Conservation (phyloP, 2,888 invertebrate genomes). For the Altica lythri region DNA sequence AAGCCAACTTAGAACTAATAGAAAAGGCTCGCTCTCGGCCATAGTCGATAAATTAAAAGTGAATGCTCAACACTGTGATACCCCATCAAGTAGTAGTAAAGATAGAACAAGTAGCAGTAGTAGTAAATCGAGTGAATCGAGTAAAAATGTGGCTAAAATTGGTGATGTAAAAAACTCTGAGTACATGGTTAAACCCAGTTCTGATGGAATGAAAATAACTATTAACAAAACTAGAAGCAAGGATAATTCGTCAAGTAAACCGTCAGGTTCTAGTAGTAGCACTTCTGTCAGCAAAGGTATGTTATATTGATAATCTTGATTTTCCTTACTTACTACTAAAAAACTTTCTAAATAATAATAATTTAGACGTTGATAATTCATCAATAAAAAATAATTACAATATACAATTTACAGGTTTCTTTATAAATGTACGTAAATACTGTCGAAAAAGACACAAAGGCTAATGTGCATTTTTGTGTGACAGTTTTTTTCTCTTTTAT, state of each 20-base stretch:
- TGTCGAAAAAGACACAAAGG: too few species aligned
- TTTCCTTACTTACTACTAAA: not conserved
- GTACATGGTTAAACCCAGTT: slow-evolving; percentile 88
- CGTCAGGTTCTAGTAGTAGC: slow-evolving; percentile 21
- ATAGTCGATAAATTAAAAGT: slow-evolving; percentile 83
- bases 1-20: slow-evolving; percentile 67
- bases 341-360: too few species aligned
- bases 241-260: slow-evolving; percentile 53
- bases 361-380: too few species aligned
- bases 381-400: too few species aligned
- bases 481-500: too few species aligned
- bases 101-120: slow-evolving; percentile 49
- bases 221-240: slow-evolving; percentile 86
- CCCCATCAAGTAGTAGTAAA: slow-evolving; percentile 59
- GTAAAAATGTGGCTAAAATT: slow-evolving; percentile 53
- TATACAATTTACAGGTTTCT: too few species aligned
- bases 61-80: slow-evolving; percentile 73
- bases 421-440: too few species aligned
- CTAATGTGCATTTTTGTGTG: too few species aligned
- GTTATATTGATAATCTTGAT: slow-evolving; percentile 5
- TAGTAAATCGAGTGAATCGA: slow-evolving; percentile 48
- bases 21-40: slow-evolving; percentile 78
- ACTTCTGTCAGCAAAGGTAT: slow-evolving; percentile 34
- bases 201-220: slow-evolving; percentile 88
- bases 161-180: slow-evolving; percentile 72